Conservation (phyloP, 2,797 vertebrate genomes). For the Sibirionetta formosa region DNA sequence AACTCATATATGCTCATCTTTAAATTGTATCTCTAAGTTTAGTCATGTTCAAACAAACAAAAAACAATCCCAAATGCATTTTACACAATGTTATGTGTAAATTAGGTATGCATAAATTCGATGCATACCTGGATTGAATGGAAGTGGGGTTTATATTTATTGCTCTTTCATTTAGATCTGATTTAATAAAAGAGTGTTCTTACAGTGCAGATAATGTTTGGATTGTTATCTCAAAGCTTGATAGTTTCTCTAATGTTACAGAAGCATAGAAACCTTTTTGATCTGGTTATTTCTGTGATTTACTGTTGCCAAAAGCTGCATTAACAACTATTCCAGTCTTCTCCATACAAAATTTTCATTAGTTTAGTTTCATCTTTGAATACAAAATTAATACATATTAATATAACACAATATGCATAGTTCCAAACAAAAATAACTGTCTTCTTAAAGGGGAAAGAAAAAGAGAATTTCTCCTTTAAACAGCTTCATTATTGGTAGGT, state of each 20-base stretch:
- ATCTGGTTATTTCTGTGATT: neutral
- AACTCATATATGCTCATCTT: neutral
- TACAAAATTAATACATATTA: constrained; percentile 6
- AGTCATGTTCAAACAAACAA: neutral
- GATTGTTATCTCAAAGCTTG: neutral
- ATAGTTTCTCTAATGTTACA: neutral
- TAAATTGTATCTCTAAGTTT: neutral
- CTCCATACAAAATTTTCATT: neutral
- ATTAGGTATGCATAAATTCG: neutral
- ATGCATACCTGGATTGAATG: neutral
- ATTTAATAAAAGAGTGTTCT: neutral
- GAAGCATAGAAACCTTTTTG: neutral
- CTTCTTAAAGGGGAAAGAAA: neutral
- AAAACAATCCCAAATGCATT: neutral
- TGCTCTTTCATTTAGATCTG: neutral
- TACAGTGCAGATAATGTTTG: neutral
- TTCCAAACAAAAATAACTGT: neutral
- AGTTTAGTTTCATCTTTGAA: neutral
- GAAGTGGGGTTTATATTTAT: neutral
- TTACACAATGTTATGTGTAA: neutral
- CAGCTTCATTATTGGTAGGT: neutral
- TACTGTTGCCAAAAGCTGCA: neutral
- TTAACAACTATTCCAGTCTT: neutral
- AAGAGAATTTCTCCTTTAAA: neutral
- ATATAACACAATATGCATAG: neutral